Base-by-base conservation (phyloP, 2,113 vertebrate species). In the Calyptomena viridis region DNA sequence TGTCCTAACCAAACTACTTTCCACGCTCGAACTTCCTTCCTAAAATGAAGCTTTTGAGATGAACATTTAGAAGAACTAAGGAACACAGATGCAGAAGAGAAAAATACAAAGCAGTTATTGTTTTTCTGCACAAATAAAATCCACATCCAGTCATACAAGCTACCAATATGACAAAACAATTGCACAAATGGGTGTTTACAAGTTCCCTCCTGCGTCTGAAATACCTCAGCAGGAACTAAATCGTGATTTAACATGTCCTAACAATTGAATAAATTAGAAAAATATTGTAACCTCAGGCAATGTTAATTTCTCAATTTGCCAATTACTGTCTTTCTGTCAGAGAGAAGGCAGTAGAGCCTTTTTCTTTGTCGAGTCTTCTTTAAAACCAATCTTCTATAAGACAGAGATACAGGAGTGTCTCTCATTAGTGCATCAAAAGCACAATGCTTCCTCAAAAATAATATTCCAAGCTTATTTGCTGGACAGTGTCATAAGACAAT, bases 21-120 rank as follows among this genome's bases (percentile, higher is more conserved):
- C 94, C 77, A 81, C 68, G 92, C 55, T 77, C 83, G 46, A 84
- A 80, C 87, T 94, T 97, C 94, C 96, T 96, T 89, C 47, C 66
- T 87, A 76, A 95, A 91, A 63, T 6, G 31, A 91, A 87, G 46
- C 19, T 53, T 84, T 86, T 35, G 68, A 35, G 20, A 77, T 46
- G 28, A 84, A 79, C 23, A 59, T 60, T 68, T 58, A 73, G 37
- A 75, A 66, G 30, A n/a, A 60, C 12, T 13, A 60, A 78, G 12
- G 25, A 64, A 72, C 25, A 11, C 11, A 66, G 30, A 49, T 40
- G 21, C 8, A 73, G 16, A 55, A 53, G 2, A 80, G 39, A 64
- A 86, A 89, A 95, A 58, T 19, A 87, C 14, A 71, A 59, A 88
- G 31, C 16, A 92, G 37, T 55, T 37, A 83, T 6, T 71, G 14